Evolutionary conservation across 1,140 invertebrate genomes (phyloP).

Genomic region (Helicoverpa armigera): DNA sequence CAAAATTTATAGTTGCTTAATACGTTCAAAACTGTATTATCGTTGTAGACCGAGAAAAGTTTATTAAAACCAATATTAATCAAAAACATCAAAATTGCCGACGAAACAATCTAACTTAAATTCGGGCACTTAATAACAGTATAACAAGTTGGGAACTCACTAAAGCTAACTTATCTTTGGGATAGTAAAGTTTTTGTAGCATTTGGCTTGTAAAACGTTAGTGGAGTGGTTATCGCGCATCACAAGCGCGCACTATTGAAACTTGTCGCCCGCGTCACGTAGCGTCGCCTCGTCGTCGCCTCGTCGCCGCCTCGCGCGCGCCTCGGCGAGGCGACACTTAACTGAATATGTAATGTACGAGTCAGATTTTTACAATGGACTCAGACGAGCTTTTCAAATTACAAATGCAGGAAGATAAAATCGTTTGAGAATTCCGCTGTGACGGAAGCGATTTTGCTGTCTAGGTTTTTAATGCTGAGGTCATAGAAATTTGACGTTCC

Average conservation of each 20-base stretch:
- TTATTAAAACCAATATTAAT: neutral
- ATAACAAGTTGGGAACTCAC: neutral
- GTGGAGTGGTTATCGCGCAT: constrained; percentile 20
- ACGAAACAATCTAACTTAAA: neutral
- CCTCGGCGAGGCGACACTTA: constrained; percentile 24
- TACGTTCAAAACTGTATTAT: neutral
- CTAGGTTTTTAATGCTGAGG: no score
- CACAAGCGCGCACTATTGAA: constrained; percentile 42
- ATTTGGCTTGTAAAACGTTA: constrained; percentile 22
- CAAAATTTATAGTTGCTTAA: no score
- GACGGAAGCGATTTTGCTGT: neutral
- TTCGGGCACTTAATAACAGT: neutral
- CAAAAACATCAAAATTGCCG: neutral
- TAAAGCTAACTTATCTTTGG: constrained; percentile 1
- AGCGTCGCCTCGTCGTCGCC: constrained; percentile 32
- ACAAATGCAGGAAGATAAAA: neutral
- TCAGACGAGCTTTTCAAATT: constrained; percentile 32
- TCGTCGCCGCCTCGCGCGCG: constrained; percentile 12
- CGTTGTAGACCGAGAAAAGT: neutral
- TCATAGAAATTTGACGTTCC: no score
- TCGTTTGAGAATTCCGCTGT: neutral
- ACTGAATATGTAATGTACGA: constrained; percentile 44
- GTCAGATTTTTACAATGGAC: constrained; percentile 29
- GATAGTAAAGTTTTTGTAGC: constrained; percentile 5
- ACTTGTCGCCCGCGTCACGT: constrained; percentile 49